Percentiles rank a stretch among this genome's conserved stretches.
phyloP scores from a whole-genome alignment of 2,113 vertebrate genomes.

The Neolamprologus brichardi region DNA sequence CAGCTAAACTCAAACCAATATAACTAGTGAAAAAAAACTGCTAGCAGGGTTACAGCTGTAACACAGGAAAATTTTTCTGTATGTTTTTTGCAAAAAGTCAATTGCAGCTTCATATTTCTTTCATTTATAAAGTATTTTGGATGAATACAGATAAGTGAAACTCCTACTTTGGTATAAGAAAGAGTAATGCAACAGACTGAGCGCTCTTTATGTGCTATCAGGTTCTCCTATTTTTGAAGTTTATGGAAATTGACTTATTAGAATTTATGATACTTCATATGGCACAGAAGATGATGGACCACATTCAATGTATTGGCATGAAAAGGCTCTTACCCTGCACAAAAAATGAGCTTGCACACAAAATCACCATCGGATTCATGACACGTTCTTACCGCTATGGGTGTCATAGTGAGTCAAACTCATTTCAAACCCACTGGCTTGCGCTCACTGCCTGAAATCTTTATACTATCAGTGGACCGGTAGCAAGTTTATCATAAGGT shows the following conservation, averaged over 20 bases:
- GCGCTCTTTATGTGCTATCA: background rate
- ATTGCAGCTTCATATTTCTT: background rate
- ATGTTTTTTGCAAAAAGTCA: background rate
- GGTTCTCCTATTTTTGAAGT: fast-evolving
- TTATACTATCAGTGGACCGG: background rate
- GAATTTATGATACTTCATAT: background rate
- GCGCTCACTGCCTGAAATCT: background rate
- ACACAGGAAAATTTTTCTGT: fast-evolving
- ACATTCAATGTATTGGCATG: background rate
- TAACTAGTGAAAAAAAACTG: background rate
- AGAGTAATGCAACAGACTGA: background rate
- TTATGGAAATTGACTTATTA: background rate
- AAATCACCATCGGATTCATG: background rate
- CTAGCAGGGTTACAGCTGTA: background rate
- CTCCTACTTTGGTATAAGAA: background rate
- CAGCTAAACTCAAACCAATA: background rate
- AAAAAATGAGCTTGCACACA: background rate
- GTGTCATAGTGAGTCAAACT: background rate
- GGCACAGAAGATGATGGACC: background rate
- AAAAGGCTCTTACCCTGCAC: background rate
- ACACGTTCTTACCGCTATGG: background rate
- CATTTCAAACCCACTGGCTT: background rate
- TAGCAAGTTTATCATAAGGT: background rate
- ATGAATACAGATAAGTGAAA: background rate
- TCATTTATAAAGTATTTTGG: background rate